phyloP scores from a whole-genome alignment of 2,888 invertebrate species.

The Pollenia labialis region DNA sequence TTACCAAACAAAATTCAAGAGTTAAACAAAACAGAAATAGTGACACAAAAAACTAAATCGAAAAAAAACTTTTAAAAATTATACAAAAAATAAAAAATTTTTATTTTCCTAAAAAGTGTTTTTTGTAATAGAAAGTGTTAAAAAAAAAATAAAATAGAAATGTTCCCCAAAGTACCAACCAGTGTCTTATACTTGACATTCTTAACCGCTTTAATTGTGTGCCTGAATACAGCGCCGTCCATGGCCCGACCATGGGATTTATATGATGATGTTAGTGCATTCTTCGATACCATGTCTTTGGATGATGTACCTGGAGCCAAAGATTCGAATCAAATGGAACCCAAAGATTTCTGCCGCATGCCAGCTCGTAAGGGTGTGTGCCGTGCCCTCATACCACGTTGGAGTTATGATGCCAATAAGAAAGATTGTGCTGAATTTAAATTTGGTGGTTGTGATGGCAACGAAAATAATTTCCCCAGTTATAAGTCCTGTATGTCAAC shows the following conservation, averaged over 20 bases:
- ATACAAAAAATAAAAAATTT: background rate
- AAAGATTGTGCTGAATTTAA: constrained; percentile 85
- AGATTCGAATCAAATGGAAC: constrained; percentile 76
- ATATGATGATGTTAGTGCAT: constrained; percentile 83
- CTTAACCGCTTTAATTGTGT: constrained; percentile 19
- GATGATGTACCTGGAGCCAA: constrained; percentile 81
- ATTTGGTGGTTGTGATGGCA: constrained; percentile 86
- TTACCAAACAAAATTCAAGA: constrained; percentile 64
- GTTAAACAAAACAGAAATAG: constrained; percentile 46
- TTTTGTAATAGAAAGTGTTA: constrained; percentile 24
- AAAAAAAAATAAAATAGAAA: constrained; percentile 43
- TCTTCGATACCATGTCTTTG: constrained; percentile 82
- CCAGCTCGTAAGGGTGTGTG: constrained; percentile 84
- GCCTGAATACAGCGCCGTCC: constrained; percentile 12
- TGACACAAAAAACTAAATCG: background rate
- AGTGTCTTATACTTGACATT: constrained; percentile 36
- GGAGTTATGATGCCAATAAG: constrained; percentile 84
- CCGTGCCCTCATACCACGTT: constrained; percentile 83
- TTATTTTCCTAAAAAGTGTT: background rate
- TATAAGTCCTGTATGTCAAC: constrained; percentile 85
- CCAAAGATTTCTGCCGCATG: constrained; percentile 82
- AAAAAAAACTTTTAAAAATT: background rate
- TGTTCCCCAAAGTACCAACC: constrained; percentile 64
- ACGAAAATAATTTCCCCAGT: constrained; percentile 85
- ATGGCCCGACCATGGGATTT: constrained; percentile 80